Evolutionary conservation across 2,113 vertebrate species (phyloP).

Genomic region (Falcunculus frontatus): DNA sequence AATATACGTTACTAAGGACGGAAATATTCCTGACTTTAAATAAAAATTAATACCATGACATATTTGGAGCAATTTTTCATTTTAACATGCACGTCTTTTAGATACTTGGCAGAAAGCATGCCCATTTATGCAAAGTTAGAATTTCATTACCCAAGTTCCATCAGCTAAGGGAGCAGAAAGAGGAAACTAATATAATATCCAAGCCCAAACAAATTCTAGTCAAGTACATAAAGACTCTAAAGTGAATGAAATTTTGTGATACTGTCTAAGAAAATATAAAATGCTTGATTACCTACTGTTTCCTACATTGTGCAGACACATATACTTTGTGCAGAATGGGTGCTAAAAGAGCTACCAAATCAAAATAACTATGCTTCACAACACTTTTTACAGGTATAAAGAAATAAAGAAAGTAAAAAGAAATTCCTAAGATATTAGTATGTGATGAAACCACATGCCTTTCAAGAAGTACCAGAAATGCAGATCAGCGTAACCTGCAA

Average conservation of each 20-base stretch:
- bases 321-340: background rate
- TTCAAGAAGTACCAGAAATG: background rate
- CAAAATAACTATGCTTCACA: background rate
- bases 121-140: background rate
- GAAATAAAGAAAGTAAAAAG: background rate
- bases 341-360: background rate
- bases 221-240: background rate
- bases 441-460: background rate
- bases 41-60: background rate
- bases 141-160: background rate
- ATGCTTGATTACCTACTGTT: background rate
- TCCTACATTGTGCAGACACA: background rate
- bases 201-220: background rate
- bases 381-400: background rate
- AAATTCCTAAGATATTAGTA: background rate
- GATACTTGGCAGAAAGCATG: background rate
- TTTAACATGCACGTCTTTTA: background rate
- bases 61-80: background rate
- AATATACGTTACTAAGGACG: background rate
- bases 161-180: background rate
- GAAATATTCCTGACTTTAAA: background rate
- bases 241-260: background rate
- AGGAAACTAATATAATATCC: background rate
- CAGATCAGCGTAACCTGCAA: background rate
- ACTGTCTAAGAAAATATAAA: background rate